phyloP scores from a whole-genome alignment of 2,888 invertebrate species.

The Dicroscelio sp. region DNA sequence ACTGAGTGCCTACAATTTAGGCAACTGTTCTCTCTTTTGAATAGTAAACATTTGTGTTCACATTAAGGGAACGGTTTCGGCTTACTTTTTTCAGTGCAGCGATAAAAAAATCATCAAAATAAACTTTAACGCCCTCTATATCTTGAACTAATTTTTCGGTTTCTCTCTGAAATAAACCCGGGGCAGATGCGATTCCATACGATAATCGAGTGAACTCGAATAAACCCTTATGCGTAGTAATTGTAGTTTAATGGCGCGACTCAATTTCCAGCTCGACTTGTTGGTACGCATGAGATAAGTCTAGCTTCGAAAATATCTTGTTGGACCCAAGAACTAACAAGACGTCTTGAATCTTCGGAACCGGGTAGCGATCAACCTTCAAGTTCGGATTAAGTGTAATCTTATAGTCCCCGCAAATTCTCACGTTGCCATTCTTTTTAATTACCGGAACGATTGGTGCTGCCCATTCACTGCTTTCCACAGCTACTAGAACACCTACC shows the following conservation, averaged over 20 bases:
- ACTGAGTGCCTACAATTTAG: too few relatives aligned
- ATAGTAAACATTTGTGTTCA: too few relatives aligned
- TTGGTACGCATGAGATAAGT: slow-evolving; percentile 88
- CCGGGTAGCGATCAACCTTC: slow-evolving; percentile 84
- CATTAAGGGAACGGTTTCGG: too few relatives aligned
- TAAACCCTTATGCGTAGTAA: slow-evolving; percentile 85
- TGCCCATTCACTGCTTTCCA: slow-evolving; percentile 68
- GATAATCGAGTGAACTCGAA: slow-evolving; percentile 85
- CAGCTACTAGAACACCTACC: slow-evolving; percentile 39
- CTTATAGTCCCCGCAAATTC: slow-evolving; percentile 85
- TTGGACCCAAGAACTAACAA: slow-evolving; percentile 79
- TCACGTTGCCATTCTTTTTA: slow-evolving; percentile 51
- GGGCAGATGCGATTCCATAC: slow-evolving; percentile 89
- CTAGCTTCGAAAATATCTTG: slow-evolving; percentile 84
- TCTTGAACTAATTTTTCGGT: slow-evolving; percentile 87
- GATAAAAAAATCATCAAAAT: slow-evolving; percentile 87
- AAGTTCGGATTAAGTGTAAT: slow-evolving; percentile 85
- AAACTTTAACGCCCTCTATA: slow-evolving; percentile 77
- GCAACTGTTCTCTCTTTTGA: too few relatives aligned
- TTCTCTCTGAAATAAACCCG: slow-evolving; percentile 89
- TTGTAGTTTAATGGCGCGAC: slow-evolving; percentile 83
- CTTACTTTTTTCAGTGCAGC: too few relatives aligned
- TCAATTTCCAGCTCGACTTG: slow-evolving; percentile 88
- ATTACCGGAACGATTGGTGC: slow-evolving; percentile 79
- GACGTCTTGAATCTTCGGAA: slow-evolving; percentile 86